phyloP scores from a whole-genome alignment of 2,797 vertebrate genomes.

The Myotis pilosus region DNA sequence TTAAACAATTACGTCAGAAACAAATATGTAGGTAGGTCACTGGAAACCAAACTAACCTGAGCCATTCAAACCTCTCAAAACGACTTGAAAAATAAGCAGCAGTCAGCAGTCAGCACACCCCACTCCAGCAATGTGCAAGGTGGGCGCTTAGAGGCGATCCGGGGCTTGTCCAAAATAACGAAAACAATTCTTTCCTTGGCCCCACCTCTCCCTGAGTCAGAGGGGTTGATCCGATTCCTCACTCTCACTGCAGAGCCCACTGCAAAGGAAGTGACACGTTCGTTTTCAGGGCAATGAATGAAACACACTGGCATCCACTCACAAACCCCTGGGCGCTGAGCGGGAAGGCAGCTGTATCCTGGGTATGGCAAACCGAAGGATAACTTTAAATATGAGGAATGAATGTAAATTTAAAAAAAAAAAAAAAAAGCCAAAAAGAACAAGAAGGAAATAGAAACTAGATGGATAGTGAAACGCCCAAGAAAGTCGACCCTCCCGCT shows the following conservation, averaged over 20 bases:
- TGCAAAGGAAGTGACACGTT: conserved; percentile 27
- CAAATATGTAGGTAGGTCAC: not conserved
- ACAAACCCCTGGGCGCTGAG: not conserved
- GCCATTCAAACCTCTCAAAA: not conserved
- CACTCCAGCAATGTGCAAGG: not conserved
- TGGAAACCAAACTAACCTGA: not conserved
- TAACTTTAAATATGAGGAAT: not conserved
- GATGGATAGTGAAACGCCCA: not conserved
- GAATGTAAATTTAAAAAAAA: not conserved
- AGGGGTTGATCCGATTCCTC: not conserved
- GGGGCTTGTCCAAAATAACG: not conserved
- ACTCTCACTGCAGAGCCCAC: not conserved
- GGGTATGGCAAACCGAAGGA: not conserved
- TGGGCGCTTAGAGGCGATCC: too few species aligned
- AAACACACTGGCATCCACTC: not conserved
- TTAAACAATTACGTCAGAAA: not conserved
- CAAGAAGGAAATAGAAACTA: not conserved
- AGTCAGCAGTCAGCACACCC: not conserved
- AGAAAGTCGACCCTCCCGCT: not conserved
- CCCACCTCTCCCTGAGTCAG: not conserved
- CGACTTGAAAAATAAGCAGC: not conserved
- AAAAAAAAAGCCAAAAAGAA: not conserved
- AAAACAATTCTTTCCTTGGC: not conserved
- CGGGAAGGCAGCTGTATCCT: not conserved
- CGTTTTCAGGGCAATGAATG: not conserved